Evolutionary conservation across 2,113 vertebrate genomes (phyloP), one percentile per base, ranked within the genome.

Genomic region (Symphodus melops): DNA sequence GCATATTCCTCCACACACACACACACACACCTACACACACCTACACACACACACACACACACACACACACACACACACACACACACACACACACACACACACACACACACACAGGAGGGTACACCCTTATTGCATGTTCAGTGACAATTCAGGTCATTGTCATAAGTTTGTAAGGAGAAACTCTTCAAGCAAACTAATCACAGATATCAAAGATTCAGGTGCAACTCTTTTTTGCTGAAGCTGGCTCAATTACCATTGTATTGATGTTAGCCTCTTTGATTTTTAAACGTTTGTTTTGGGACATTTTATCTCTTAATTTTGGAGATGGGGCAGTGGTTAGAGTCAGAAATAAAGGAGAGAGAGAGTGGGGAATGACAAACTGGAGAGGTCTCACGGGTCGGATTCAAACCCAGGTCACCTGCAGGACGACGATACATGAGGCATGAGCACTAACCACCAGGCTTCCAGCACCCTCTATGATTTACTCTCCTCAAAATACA

Each of bases 241-340:
- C 68, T 81, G 77, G 65, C 59, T 70, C 68, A 57, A 70, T 67
- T 44, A 48, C 61, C 33, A 51, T 62, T 49, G 52, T 63, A 57
- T 33, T 63, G 54, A 68, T 82, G 76, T 75, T 63, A 53, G 37
- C 44, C 33, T 68, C 52, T 39, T 37, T 33, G 28, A 33, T 33
- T 4, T 33, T 33, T 33, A 5, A 5, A 33, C 4, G 28, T 33
- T 33, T 2, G 5, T 33, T 33, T 33, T 33, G 28, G 28, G 28
- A 5, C 28, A 5, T 33, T 33, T 33, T 33, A 33, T 33, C 4
- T 5, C 28, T 33, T 33, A 5, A 33, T 33, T 33, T 33, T 33
- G 28, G 28, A 33, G 28, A 4, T 6, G 6, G 28, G 28, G 6
- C 28, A 33, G 28, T 33, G 28, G 28, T 5, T 33, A 33, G 3